Base-by-base conservation (phyloP, 2,888 invertebrate genomes). In the Acleris holmiana region DNA sequence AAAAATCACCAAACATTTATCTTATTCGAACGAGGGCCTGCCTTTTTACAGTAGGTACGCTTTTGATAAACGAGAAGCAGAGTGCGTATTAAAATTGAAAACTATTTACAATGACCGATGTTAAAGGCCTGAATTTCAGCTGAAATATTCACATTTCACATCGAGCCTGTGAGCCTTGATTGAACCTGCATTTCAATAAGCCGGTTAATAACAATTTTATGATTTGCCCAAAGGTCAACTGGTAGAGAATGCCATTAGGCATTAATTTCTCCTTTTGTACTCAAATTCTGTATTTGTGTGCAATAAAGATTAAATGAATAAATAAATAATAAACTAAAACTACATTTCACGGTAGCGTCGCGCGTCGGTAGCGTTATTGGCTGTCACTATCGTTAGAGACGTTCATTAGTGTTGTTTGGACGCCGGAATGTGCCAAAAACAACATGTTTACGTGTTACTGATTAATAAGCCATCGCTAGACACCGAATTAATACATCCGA, bases 401-500 rank as follows among this genome's bases (percentile, higher is more conserved):
- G 48, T 59, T 54, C 48, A 49, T 59, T 48, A 44, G 44, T 17
- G 49, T 19, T 41, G 41, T 40, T 21, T 6, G 35, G n/a, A 47
- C 47, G 17, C 10, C 40, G 15, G 6, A 15, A 15, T 17, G 5
- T 19, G 15, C 44, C 46, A 51, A 63, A 54, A 61, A 53, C 46
- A 21, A 18, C 55, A 64, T 74, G 69, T 73, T 71, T 62, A 68
- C 69, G 21, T 56, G 71, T 66, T 72, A 70, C 71, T 73, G 75
- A 74, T 75, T 74, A 76, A 73, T 69, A 67, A 64, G 67, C 71
- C 71, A 75, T 75, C 71, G 74, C 67, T 71, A 66, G 69, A 69
- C 68, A 71, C 71, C 72, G 73, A 84, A 84, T 83, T 83, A 84
- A 82, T 81, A 78, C 76, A 74, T 76, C 70, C 57, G 68, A 83